These are phyloP conservation scores for Rhea pennata DNA, from an alignment of 2,113 vertebrate genomes.

Conservation along the genomic window DNA sequence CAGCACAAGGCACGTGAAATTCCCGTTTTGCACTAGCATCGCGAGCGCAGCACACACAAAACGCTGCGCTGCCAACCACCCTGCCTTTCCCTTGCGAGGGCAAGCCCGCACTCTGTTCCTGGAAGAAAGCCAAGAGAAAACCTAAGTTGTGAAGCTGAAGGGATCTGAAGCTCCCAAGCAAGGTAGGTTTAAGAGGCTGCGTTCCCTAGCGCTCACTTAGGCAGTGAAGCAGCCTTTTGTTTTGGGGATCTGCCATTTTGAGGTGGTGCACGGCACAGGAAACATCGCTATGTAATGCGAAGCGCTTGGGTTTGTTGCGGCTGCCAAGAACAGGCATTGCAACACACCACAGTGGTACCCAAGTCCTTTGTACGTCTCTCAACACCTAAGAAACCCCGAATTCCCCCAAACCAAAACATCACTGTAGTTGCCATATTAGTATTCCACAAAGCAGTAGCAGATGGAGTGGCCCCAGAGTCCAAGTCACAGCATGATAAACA, in stretches of 20 bases:
- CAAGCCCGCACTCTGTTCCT: background rate
- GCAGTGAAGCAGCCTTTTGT: background rate
- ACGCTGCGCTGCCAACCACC: background rate
- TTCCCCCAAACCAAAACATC: background rate
- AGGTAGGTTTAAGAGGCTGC: background rate
- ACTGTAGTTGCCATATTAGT: accelerated
- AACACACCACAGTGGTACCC: background rate
- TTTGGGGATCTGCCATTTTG: background rate
- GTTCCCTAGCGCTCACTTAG: background rate
- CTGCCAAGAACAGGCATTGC: background rate
- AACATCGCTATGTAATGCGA: background rate
- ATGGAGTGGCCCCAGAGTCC: background rate
- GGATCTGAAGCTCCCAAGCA: background rate
- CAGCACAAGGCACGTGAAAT: conserved; percentile 38
- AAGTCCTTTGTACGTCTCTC: background rate
- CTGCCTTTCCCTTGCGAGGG: conserved; percentile 31
- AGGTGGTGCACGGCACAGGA: background rate
- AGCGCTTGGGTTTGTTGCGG: background rate
- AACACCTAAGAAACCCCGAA: no score
- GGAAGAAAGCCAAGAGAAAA: background rate
- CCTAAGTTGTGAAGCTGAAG: background rate
- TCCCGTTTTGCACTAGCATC: background rate
- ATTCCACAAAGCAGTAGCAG: background rate
- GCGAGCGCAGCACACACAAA: conserved; percentile 6
- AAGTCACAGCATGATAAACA: background rate